phyloP scores from a whole-genome alignment of 2,888 invertebrate species.

The Colletes collaris region DNA sequence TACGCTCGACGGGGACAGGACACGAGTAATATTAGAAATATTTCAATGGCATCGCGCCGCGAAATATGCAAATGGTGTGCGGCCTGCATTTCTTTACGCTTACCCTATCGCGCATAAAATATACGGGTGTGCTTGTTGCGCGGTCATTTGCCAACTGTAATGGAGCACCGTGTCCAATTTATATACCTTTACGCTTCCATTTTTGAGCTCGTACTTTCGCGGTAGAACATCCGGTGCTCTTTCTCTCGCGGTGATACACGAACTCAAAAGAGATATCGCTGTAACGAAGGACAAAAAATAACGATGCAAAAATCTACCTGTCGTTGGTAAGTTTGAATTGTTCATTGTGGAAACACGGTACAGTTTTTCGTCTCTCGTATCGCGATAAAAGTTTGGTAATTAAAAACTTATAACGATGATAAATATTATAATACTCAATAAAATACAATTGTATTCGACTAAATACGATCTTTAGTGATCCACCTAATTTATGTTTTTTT shows the following conservation, averaged over 20 bases:
- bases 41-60: slow-evolving; percentile 39
- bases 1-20: background rate
- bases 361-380: background rate
- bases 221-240: background rate
- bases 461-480: no score
- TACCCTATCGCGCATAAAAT: slow-evolving; percentile 44
- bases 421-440: no score
- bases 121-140: slow-evolving; percentile 54
- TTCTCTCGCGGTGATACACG: background rate
- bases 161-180: slow-evolving; percentile 46
- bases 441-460: no score
- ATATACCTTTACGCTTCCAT: slow-evolving; percentile 33
- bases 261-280: background rate
- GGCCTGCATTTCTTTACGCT: slow-evolving; percentile 46
- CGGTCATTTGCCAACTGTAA: slow-evolving; percentile 57
- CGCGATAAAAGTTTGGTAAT: background rate
- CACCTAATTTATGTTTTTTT: no score
- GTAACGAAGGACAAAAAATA: background rate
- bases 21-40: slow-evolving; percentile 41
- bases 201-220: slow-evolving; percentile 32
- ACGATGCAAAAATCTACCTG: background rate
- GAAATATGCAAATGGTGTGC: slow-evolving; percentile 49
- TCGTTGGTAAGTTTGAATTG: no score
- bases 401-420: background rate
- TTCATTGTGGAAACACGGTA: no score